Base-by-base conservation (phyloP, 2,797 vertebrate genomes). In the Gallinago stenura region DNA sequence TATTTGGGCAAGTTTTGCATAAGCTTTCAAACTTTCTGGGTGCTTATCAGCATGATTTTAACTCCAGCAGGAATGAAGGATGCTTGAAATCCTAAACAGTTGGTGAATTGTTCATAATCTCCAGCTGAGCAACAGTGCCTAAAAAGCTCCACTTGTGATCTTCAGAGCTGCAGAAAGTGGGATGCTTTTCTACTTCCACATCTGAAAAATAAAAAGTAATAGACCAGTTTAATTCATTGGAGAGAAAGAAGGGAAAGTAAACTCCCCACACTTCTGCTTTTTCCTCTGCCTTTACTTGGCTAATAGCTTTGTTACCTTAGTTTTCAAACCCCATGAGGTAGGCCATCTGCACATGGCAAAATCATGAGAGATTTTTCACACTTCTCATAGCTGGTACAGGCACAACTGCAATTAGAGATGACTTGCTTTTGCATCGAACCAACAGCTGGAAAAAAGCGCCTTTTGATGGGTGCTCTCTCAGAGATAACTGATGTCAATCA, bases 401-500 rank as follows among this genome's bases (percentile, higher is more conserved):
- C 75, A 87, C 77, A 95, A 66, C 64, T 96, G 78, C 90, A 96
- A 87, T 97, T 94, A 91, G 65, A 54, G 53, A 80, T 84, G 50
- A 87, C 45, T 79, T 88, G n/a, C 0, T 46, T 87, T 75, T 85
- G 10, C 7, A 61, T 72, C 69, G 66, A 95, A 93, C 60, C 66
- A 81, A 45, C 17, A 76, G 69, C 66, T 93, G 72, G 31, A 78
- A 78, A 82, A 85, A 97, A 95, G 73, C 24, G 9, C 24, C 41
- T 65, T 88, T 28, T 72, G 92, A 89, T 84, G 83, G 51, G 35
- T 93, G 76, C 51, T 95, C 68, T 93, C n/a, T 89, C 79, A 33
- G 83, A 90, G 85, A 93, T 94, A 97, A 95, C 90, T 93, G 78
- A 43, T 83, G 87, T 96, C 90, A 96, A 70, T 72, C 68, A 31